Evolutionary conservation across 1,140 invertebrate species (phyloP).

Genomic region (Cryptotermes secundus): DNA sequence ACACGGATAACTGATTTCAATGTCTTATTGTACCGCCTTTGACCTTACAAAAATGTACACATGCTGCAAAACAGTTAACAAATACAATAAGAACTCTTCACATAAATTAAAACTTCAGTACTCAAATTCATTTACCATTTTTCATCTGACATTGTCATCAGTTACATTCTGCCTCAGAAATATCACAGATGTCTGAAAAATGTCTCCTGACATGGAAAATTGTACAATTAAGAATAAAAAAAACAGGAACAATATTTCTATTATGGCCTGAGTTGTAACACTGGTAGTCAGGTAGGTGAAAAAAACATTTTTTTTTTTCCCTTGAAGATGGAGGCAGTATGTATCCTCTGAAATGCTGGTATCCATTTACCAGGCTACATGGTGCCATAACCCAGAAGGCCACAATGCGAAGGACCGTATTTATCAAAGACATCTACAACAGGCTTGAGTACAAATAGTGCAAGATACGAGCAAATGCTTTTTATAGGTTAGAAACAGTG

Average conservation of each 20-base stretch:
- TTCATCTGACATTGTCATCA: background rate
- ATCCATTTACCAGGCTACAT: no score
- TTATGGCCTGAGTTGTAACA: background rate
- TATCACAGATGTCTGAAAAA: slow-evolving; percentile 9
- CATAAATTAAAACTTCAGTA: background rate
- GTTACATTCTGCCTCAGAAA: background rate
- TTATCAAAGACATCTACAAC: no score
- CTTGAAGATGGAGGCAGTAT: no score
- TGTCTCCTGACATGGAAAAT: background rate
- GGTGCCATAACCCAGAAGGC: no score
- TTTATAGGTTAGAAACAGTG: no score
- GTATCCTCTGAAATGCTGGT: no score
- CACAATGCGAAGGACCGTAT: no score
- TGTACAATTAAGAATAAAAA: background rate
- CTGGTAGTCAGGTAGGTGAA: no score
- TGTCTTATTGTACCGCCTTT: no score
- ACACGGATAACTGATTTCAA: background rate
- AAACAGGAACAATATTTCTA: background rate
- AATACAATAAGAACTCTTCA: background rate
- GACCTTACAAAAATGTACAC: background rate
- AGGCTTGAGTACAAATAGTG: no score
- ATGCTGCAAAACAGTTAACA: background rate
- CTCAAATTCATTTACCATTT: background rate
- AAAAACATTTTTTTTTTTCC: no score
- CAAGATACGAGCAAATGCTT: no score